These are phyloP conservation scores for Orycteropus afer DNA, from an alignment of 2,113 vertebrate genomes.

Conservation along the genomic window DNA sequence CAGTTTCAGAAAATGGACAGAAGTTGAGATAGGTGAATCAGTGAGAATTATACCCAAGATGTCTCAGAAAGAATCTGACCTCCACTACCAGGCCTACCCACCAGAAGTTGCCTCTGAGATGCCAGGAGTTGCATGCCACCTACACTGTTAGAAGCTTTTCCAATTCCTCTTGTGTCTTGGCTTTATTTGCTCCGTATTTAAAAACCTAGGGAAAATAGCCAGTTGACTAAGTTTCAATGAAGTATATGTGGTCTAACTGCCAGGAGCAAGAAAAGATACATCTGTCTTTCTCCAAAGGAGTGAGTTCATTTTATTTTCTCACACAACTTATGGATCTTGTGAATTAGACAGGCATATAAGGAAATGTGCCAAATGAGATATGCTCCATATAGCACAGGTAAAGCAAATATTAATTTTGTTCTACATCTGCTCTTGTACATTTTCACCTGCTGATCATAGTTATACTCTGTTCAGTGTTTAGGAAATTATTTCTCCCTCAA, in stretches of 20 bases:
- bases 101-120: not conserved
- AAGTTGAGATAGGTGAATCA: not conserved
- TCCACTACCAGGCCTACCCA: not conserved
- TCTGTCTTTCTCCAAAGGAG: not conserved
- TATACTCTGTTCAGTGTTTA: not conserved
- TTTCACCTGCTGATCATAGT: not conserved
- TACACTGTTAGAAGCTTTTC: not conserved
- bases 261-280: not conserved
- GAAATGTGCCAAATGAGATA: constrained; percentile 10
- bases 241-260: not conserved
- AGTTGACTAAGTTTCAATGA: constrained; percentile 35
- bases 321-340: not conserved
- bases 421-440: not conserved
- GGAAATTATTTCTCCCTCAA: not conserved
- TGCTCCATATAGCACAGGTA: not conserved
- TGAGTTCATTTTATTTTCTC: not conserved
- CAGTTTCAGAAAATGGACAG: not conserved
- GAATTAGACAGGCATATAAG: not conserved
- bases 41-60: not conserved
- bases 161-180: constrained; percentile 12
- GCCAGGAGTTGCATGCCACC: not conserved
- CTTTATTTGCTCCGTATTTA: constrained; percentile 57
- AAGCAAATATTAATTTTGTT: not conserved
- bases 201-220: not conserved
- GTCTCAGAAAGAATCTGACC: not conserved